Evolutionary conservation across 2,113 vertebrate genomes (phyloP).

Genomic region (Recurvirostra avosetta): DNA sequence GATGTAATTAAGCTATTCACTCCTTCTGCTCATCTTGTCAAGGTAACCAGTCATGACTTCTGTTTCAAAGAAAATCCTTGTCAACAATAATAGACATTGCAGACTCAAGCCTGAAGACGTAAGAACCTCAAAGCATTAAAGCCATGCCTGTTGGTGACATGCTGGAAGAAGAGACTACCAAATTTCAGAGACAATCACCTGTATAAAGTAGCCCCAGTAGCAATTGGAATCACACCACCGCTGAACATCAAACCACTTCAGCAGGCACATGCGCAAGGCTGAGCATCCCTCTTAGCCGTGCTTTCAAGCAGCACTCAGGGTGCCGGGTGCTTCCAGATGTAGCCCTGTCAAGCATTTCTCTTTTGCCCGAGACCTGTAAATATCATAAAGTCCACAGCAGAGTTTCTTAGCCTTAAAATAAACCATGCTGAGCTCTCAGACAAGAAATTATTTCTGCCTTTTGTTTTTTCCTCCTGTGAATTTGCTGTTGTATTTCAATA

Average conservation of each 20-base stretch:
- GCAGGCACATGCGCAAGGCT: rapidly evolving
- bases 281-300: rapidly evolving
- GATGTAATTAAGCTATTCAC: background rate
- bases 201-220: background rate
- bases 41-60: background rate
- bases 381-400: background rate
- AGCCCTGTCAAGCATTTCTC: background rate
- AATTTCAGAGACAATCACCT: background rate
- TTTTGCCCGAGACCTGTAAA: background rate
- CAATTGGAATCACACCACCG: background rate
- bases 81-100: background rate
- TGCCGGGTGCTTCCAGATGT: background rate
- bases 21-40: background rate
- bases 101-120: background rate
- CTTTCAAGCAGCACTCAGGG: background rate
- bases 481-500: background rate
- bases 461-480: background rate
- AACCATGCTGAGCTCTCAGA: background rate
- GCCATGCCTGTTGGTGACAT: background rate
- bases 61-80: background rate
- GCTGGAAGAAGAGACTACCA: background rate
- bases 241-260: background rate
- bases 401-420: background rate
- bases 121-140: background rate
- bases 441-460: background rate